phyloP scores from a whole-genome alignment of 2,888 invertebrate genomes.

The Biston stratarius region DNA sequence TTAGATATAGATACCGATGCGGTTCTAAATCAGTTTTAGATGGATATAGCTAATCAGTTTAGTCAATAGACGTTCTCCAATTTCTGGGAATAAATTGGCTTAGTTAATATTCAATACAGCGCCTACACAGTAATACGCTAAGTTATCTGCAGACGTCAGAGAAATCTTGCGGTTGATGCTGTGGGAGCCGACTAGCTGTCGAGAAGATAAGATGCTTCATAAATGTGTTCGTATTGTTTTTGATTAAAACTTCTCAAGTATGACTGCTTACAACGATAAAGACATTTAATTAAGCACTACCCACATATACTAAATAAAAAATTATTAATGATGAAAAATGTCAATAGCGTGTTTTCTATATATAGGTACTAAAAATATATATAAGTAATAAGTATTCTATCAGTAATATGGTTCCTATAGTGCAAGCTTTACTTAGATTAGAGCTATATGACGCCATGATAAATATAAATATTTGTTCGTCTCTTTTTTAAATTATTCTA shows the following conservation, averaged over 20 bases:
- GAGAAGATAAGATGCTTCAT: conserved; percentile 1
- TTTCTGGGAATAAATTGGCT: conserved; percentile 25
- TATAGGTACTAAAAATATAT: too few species aligned
- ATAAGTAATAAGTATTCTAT: too few species aligned
- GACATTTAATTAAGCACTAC: too few species aligned
- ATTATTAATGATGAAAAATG: too few species aligned
- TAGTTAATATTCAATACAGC: conserved; percentile 40
- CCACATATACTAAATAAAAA: too few species aligned
- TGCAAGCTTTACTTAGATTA: too few species aligned
- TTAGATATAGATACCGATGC: neutral
- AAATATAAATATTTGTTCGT: too few species aligned
- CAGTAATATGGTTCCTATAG: too few species aligned
- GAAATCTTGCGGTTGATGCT: conserved; percentile 24
- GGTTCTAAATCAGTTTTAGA: conserved; percentile 3
- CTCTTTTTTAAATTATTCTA: too few species aligned
- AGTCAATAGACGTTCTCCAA: conserved; percentile 16
- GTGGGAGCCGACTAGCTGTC: conserved; percentile 1
- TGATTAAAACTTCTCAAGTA: neutral
- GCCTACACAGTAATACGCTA: conserved; percentile 25
- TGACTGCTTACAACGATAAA: neutral
- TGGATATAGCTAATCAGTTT: conserved; percentile 10
- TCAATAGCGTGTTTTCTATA: too few species aligned
- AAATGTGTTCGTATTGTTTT: neutral
- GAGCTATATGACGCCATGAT: too few species aligned
- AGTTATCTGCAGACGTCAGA: conserved; percentile 24